Conservation (phyloP, 2,113 vertebrate species). For the Leptobrachium ailaonicum region DNA sequence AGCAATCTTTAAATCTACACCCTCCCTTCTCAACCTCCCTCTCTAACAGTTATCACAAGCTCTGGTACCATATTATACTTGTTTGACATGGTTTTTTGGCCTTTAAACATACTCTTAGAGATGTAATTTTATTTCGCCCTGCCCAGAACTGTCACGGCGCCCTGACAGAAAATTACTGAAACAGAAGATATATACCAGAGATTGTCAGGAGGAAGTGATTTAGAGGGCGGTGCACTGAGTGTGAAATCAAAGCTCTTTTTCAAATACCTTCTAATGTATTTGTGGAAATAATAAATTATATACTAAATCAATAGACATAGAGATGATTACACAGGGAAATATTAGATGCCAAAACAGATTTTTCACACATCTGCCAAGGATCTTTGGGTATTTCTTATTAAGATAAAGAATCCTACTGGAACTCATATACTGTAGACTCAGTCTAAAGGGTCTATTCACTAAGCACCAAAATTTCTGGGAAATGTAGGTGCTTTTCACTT, state of each 20-base stretch:
- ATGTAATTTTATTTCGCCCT: slow-evolving; percentile 39
- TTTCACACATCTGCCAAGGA: neutral
- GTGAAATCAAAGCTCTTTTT: slow-evolving; percentile 21
- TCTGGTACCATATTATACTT: slow-evolving; percentile 33
- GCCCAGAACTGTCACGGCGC: slow-evolving; percentile 35
- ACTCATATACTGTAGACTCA: too few species aligned
- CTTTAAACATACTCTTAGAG: slow-evolving; percentile 45
- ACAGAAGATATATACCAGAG: slow-evolving; percentile 6
- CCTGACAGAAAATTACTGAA: neutral
- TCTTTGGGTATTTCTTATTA: neutral
- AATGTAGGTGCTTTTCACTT: too few species aligned
- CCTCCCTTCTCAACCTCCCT: slow-evolving; percentile 15
- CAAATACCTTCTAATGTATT: neutral
- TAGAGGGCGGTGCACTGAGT: slow-evolving; percentile 2
- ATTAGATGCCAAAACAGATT: neutral
- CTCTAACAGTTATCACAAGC: slow-evolving; percentile 31
- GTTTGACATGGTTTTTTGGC: slow-evolving; percentile 45
- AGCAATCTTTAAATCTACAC: slow-evolving; percentile 18
- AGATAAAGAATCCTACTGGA: neutral
- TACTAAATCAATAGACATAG: neutral
- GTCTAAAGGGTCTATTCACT: too few species aligned
- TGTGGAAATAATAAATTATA: slow-evolving; percentile 14
- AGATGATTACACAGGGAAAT: neutral
- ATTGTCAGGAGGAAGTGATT: slow-evolving; percentile 24
- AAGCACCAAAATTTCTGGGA: too few species aligned